These are phyloP conservation scores for Steinernema carpocapsae DNA, from an alignment of 2,888 invertebrate genomes.

Conservation along the genomic window DNA sequence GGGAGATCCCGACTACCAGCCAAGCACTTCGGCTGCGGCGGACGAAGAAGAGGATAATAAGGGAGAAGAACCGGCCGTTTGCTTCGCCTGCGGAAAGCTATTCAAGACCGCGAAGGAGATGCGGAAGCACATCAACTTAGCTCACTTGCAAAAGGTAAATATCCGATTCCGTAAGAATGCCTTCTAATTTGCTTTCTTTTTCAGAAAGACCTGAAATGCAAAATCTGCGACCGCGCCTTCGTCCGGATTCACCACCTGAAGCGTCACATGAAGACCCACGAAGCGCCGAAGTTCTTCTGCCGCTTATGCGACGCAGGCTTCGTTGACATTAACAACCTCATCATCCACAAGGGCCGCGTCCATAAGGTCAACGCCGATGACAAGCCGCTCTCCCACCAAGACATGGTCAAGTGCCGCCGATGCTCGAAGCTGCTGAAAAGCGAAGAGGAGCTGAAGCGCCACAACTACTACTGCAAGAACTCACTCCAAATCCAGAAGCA, in stretches of 20 bases:
- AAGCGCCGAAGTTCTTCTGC: not conserved
- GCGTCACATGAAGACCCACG: not conserved
- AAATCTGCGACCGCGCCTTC: not conserved
- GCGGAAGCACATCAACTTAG: not conserved
- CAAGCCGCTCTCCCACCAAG: not conserved
- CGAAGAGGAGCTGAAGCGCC: constrained; percentile 6
- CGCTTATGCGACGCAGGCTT: not conserved
- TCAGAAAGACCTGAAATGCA: not conserved
- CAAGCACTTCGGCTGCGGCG: not conserved
- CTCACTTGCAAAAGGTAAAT: constrained; percentile 5
- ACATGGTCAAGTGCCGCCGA: not conserved
- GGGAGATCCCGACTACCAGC: not conserved
- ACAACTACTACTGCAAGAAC: constrained; percentile 21
- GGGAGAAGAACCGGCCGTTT: not conserved
- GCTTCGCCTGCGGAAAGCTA: not conserved
- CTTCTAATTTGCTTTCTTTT: too few species aligned
- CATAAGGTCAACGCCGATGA: not conserved
- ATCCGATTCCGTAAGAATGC: too few species aligned
- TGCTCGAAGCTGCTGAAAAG: constrained; percentile 11
- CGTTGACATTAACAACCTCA: not conserved
- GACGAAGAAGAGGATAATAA: not conserved
- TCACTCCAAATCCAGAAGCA: not conserved
- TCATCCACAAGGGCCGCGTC: constrained; percentile 5
- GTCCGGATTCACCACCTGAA: not conserved
- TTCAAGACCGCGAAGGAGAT: not conserved